Evolutionary conservation across 2,113 vertebrate genomes (phyloP), one percentile per base, ranked within the genome.

Genomic region (Lepidothrix coronata): DNA sequence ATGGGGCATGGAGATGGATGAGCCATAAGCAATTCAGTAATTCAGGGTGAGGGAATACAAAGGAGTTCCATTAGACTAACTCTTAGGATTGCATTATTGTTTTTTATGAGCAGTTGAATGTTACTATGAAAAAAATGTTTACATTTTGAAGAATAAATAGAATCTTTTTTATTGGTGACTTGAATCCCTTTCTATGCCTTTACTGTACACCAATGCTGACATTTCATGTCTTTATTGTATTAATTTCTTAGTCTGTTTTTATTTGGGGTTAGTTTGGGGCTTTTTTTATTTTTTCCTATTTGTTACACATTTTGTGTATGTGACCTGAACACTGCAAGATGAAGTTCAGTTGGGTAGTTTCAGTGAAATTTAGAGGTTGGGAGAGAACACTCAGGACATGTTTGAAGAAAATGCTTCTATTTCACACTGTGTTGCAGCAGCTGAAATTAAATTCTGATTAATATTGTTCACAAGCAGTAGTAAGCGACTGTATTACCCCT

Each of bases 401-500:
- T 79, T 90, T 88, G 76, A 85, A 87, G 66, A 46, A 68, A 91
- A 19, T 55, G 28, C 24, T 86, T 85, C 51, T 49, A 54, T 91
- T 78, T 91, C 65, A 61, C 63, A 73, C 65, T 46, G 28, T 63
- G 72, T 48, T 82, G 54, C 23, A 52, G 79, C 70, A 91, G 66
- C 62, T 89, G 83, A 93, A 95, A 92, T 94, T 54, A 91, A 92
- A 75, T 82, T 81, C 68, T 54, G 70, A 87, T 89, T 91, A 91
- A 87, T 92, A 63, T 12, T 84, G 49, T 54, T 81, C 87, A 62
- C 70, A 82, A 66, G 23, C 33, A 16, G 59, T 57, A 71, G 39
- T 70, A 85, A 94, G 76, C 61, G 55, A 81, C 39, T 66, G 22
- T 68, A 49, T 3, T 70, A 39, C 74, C 72, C 82, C 91, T 94